These are phyloP conservation scores for Physella acuta DNA, from an alignment of 1,140 invertebrate species.

Conservation along the genomic window DNA sequence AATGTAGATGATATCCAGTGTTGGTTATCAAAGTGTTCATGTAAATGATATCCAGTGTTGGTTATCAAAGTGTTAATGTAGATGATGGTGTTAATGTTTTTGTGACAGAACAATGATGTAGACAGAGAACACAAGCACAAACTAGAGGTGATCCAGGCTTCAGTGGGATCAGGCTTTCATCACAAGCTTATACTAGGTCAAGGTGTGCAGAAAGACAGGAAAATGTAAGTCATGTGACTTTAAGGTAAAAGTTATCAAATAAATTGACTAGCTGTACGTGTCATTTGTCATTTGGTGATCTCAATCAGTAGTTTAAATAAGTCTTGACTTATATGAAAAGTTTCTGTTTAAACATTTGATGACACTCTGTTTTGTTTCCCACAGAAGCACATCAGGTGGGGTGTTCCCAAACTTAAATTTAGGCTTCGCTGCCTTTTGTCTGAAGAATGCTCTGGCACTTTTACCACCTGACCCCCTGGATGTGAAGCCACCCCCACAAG, in stretches of 20 bases:
- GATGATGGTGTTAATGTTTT: slow-evolving; percentile 26
- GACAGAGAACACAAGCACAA: slow-evolving; percentile 69
- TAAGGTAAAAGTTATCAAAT: too few species aligned
- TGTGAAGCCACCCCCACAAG: slow-evolving; percentile 23
- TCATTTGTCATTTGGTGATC: too few species aligned
- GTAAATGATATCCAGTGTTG: too few species aligned
- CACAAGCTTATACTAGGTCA: slow-evolving; percentile 69
- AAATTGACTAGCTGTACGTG: too few species aligned
- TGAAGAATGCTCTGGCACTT: slow-evolving; percentile 75
- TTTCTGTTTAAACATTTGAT: background rate
- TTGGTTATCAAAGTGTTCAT: too few species aligned
- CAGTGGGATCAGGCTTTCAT: slow-evolving; percentile 67
- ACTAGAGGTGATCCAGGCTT: slow-evolving; percentile 68
- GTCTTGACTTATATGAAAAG: too few species aligned
- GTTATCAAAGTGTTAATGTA: too few species aligned
- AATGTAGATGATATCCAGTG: too few species aligned
- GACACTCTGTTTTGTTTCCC: background rate
- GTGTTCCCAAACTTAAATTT: slow-evolving; percentile 82
- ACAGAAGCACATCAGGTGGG: background rate
- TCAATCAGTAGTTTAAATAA: too few species aligned
- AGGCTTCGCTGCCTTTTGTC: slow-evolving; percentile 84
- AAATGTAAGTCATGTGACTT: slow-evolving; percentile 17
- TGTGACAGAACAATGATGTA: slow-evolving; percentile 67
- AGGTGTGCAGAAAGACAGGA: slow-evolving; percentile 31
- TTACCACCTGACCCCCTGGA: slow-evolving; percentile 47